Percentiles rank a stretch among this genome's conserved stretches.
These are phyloP conservation scores for Ommatoiulus sabulosus DNA, from an alignment of 2,888 invertebrate genomes.

Conservation along the genomic window DNA sequence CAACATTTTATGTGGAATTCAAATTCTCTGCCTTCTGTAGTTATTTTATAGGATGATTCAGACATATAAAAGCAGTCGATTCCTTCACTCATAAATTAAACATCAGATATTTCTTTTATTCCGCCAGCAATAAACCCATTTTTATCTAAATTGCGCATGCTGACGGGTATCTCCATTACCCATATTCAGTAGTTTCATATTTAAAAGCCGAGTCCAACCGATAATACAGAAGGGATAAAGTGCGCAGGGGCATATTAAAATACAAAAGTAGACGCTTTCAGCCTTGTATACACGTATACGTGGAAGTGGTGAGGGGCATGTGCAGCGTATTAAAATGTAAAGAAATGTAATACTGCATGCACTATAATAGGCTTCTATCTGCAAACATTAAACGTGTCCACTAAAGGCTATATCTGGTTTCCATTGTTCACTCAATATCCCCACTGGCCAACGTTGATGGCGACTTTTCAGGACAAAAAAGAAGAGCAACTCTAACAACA, in stretches of 20 bases:
- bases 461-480: background rate
- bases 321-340: background rate
- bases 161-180: background rate
- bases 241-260: background rate
- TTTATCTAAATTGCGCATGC: background rate
- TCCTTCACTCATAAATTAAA: background rate
- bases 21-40: background rate
- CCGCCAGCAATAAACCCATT: constrained; percentile 6
- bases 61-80: background rate
- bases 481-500: background rate
- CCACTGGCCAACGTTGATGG: background rate
- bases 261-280: background rate
- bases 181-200: background rate
- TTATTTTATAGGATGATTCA: background rate
- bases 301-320: background rate
- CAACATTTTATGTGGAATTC: background rate
- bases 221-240: background rate
- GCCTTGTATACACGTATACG: background rate
- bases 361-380: background rate
- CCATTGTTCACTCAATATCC: constrained; percentile 14
- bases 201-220: background rate
- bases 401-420: constrained; percentile 15
- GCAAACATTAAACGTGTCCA: constrained; percentile 27
- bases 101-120: background rate
- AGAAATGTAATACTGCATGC: background rate